Evolutionary conservation across 30 jellyfish, hydroid and myxozoan genomes (phyloP), one percentile per base, ranked within the genome.

Genomic region (Aurelia aurita): DNA sequence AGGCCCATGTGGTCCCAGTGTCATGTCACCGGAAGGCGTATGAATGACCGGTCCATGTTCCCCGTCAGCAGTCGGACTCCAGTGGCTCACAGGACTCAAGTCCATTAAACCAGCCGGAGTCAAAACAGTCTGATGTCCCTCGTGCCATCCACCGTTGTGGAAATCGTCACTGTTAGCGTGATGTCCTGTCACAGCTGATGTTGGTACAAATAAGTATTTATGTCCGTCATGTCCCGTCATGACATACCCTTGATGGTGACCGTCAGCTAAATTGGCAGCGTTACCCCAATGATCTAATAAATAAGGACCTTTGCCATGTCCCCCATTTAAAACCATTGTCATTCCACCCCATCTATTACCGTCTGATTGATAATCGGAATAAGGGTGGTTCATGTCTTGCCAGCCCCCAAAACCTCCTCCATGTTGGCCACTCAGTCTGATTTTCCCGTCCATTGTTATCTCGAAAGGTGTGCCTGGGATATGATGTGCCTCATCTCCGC

Each of bases 71-170:
- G 84, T 71, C 20, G 93, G 87, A 65, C 63, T 83, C 93, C 93
- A 83, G 74, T 83, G 93, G 86, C 89, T 74, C 28, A 85, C 79
- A 19, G 91, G 85, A 39, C 22, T 64, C 70, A 91, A 61, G 43
- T 84, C 89, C 98, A 91, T 91, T 60, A 86, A 73, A 5, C 98
- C 98, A 26, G 91, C 94, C 16, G 98, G 98, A 2, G 98, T 91
- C 94, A 91, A 68, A 0, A 91, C 98, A 44, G 90, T 81, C 75
- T 91, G 98, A 58, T 84, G 87, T 5, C 94, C 96, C 57, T 74
- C 84, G 23, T 78, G 91, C 98, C 98, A 91, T 19, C 91, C 90
- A 20, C 96, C 97, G 51, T 76, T 68, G 62, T 89, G 90, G 68
- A 81, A 82, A 49, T 84, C 94, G 71, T 78, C 91, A 79, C 91